Conservation (phyloP, 2,888 invertebrate genomes). For the Acrobasis repandana region DNA sequence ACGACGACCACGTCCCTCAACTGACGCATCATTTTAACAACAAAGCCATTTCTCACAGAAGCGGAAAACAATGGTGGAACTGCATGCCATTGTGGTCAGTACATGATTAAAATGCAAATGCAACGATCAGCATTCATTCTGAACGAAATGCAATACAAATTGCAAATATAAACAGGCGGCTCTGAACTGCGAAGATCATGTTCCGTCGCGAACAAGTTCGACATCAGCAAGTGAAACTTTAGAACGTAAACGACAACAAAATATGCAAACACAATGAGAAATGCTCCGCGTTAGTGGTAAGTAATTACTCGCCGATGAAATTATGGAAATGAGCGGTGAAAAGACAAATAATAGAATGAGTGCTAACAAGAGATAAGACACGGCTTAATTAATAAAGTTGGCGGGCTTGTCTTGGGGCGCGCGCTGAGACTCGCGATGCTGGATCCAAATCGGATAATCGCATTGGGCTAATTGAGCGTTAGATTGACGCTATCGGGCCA, state of each 20-base stretch:
- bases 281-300: conserved; percentile 73
- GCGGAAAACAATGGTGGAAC: conserved; percentile 56
- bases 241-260: conserved; percentile 68
- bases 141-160: conserved; percentile 26
- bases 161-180: conserved; percentile 27
- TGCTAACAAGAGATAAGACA: conserved; percentile 84
- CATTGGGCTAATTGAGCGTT: conserved; percentile 81
- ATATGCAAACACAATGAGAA: conserved; percentile 76
- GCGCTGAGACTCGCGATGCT: conserved; percentile 66
- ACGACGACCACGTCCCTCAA: conserved; percentile 51
- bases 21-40: conserved; percentile 72
- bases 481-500: conserved; percentile 79
- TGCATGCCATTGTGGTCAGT: conserved; percentile 26
- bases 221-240: conserved; percentile 56
- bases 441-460: conserved; percentile 80
- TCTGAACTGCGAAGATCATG: conserved; percentile 27
- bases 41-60: conserved; percentile 63
- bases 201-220: conserved; percentile 44
- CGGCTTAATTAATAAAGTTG: conserved; percentile 83
- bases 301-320: conserved; percentile 80
- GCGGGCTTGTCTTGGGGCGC: conserved; percentile 73
- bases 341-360: conserved; percentile 83
- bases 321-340: conserved; percentile 83
- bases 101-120: conserved; percentile 33
- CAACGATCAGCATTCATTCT: conserved; percentile 23